Base-by-base conservation (phyloP, 2,888 invertebrate species). In the Parnassius glacialis region DNA sequence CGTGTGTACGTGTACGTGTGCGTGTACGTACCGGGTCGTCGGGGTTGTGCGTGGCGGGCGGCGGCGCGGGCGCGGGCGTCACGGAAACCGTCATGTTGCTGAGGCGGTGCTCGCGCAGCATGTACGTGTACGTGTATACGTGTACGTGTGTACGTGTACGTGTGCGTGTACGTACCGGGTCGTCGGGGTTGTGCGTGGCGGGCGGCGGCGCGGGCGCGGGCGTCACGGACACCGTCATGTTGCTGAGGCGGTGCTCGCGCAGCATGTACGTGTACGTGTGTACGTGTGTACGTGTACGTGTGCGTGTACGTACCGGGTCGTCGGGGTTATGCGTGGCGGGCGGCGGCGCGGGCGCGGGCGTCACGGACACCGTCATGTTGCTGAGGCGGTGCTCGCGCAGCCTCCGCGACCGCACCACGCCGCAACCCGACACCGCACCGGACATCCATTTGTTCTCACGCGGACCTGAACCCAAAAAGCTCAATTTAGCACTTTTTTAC, bases 61-160 rank as follows among this genome's bases (percentile, higher is more conserved):
- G 68, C 50, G 71, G 69, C 41, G 76, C 76, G 45, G 89, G 84
- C 68, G 92, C 92, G 25, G 92, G 92, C 41, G 92, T 89, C 48
- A 92, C 92, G 10, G 87, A 89, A 64, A 92, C 92, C 1, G 92
- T 92, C 92, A 92, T 92, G 79, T 90, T 92, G 79, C 85, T 87
- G 81, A 92, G 85, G 70, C 92, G 87, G 74, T 92, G 92, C 71
- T 90, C 92, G 64, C 92, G 85, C 68, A 20, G 43, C 10, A 11
- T 0, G 43, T 11, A 11, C 43, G 43, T 43, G 11, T 45, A 2
- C 7, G 45, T 45, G 1, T 10, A 2, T 20, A 2, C 2, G 16
- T 2, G n/a, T n/a, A n/a, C n/a, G 7, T n/a, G 45, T 45, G 45
- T 3, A 2, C 45, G 45, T 45, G 12, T 12, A 10, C 45, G 12